A percentile compares a stretch with the other conserved stretches of the same genome.
These are phyloP conservation scores for Pangasius djambal DNA, from an alignment of 2,797 vertebrate species.

Conservation along the genomic window DNA sequence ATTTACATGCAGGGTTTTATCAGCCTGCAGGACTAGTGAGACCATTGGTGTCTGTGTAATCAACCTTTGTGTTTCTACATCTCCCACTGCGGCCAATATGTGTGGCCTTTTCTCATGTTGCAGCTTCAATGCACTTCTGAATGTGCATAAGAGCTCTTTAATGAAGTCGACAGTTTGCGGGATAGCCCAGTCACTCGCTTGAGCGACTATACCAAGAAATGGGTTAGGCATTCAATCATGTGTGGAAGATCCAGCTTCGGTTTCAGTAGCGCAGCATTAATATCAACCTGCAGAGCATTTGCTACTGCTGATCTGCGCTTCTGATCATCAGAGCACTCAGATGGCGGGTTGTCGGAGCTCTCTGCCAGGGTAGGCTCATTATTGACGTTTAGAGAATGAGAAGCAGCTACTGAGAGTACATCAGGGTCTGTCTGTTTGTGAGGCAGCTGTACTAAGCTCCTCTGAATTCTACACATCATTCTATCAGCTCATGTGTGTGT, in stretches of 20 bases:
- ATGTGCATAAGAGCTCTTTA: background rate
- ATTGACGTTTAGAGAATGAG: constrained; percentile 1
- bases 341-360: background rate
- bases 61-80: background rate
- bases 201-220: background rate
- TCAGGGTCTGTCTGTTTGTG: background rate
- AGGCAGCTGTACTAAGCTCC: background rate
- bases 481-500: background rate
- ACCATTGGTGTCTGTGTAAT: too few species aligned
- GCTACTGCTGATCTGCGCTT: background rate
- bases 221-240: background rate
- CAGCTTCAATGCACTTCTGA: background rate
- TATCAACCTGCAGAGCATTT: constrained; percentile 1
- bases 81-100: background rate
- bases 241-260: constrained; percentile 5
- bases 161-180: background rate
- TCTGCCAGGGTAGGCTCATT: background rate
- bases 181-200: background rate
- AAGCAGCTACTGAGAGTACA: background rate
- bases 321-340: background rate
- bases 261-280: background rate
- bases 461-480: background rate
- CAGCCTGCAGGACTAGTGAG: background rate
- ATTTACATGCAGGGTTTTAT: background rate
- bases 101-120: background rate